Evolutionary conservation across 2,797 vertebrate species (phyloP).

Genomic region (Hafferia zeledoni): DNA sequence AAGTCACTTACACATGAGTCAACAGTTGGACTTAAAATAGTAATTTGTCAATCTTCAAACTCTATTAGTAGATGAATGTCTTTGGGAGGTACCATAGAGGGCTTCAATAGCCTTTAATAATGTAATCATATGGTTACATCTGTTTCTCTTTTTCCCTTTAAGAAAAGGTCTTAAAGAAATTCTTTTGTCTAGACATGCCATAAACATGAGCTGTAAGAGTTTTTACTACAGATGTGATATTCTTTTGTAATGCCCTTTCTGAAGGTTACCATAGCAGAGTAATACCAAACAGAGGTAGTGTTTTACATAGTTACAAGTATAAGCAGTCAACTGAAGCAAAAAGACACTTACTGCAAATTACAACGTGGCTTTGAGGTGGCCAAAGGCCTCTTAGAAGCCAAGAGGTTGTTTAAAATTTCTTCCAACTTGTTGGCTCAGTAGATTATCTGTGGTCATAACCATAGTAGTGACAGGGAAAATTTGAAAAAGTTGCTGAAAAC

Average conservation of each 20-base stretch:
- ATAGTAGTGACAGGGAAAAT: neutral
- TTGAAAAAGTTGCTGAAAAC: neutral
- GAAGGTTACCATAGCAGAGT: neutral
- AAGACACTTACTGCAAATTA: neutral
- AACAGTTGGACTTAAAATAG: neutral
- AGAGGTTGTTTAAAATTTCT: neutral
- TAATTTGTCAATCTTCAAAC: neutral
- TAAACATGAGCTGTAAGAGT: neutral
- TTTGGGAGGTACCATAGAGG: neutral
- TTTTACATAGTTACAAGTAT: neutral
- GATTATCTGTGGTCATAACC: neutral
- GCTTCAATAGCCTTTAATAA: neutral
- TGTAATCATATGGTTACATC: neutral
- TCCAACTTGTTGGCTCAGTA: neutral
- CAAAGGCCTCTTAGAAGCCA: neutral
- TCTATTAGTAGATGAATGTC: neutral
- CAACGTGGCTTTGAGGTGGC: neutral
- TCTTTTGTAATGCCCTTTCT: neutral
- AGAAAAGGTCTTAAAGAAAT: neutral
- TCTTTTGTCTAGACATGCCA: neutral
- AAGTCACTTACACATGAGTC: neutral
- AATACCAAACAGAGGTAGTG: neutral
- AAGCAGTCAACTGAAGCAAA: neutral
- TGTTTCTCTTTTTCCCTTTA: neutral
- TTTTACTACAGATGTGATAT: neutral